These are phyloP conservation scores for Nephrocerus scutellatus DNA, from an alignment of 2,888 invertebrate genomes.

Conservation along the genomic window DNA sequence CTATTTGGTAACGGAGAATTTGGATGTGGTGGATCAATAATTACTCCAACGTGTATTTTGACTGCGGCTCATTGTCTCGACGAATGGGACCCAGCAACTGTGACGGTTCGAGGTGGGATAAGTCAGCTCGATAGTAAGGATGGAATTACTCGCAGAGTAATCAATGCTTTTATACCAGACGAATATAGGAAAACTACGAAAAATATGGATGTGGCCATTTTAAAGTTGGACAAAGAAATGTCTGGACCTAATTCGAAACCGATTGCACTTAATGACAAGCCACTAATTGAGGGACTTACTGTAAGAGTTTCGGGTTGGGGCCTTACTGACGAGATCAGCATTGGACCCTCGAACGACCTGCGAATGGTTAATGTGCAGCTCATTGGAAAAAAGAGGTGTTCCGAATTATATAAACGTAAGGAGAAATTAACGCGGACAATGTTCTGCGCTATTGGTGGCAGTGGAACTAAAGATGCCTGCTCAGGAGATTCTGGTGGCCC, in stretches of 20 bases:
- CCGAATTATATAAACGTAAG: neutral
- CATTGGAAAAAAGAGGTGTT: conserved; percentile 3
- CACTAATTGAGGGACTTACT: neutral
- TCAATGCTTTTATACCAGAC: neutral
- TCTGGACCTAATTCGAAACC: conserved; percentile 4
- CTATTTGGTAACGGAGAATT: conserved; percentile 9
- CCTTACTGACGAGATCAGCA: neutral
- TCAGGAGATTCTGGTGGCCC: conserved; percentile 22
- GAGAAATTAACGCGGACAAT: conserved; percentile 12
- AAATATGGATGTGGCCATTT: conserved; percentile 14
- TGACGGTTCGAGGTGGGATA: conserved; percentile 10
- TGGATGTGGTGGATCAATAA: conserved; percentile 20
- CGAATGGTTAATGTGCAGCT: conserved; percentile 6
- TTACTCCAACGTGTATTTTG: conserved; percentile 15
- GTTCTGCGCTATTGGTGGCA: conserved; percentile 16
- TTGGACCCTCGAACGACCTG: conserved; percentile 1
- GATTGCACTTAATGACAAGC: conserved; percentile 1
- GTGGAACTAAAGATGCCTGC: conserved; percentile 19
- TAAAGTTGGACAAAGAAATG: conserved; percentile 2
- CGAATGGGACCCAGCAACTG: neutral
- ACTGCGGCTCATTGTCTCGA: conserved; percentile 19
- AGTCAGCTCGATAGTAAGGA: neutral
- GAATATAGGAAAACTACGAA: conserved; percentile 4
- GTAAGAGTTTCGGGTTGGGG: conserved; percentile 17
- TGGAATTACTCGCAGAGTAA: neutral